A percentile compares a stretch with the other conserved stretches of the same genome.
phyloP scores from a whole-genome alignment of 1,140 invertebrate genomes.

The Patella vulgata region DNA sequence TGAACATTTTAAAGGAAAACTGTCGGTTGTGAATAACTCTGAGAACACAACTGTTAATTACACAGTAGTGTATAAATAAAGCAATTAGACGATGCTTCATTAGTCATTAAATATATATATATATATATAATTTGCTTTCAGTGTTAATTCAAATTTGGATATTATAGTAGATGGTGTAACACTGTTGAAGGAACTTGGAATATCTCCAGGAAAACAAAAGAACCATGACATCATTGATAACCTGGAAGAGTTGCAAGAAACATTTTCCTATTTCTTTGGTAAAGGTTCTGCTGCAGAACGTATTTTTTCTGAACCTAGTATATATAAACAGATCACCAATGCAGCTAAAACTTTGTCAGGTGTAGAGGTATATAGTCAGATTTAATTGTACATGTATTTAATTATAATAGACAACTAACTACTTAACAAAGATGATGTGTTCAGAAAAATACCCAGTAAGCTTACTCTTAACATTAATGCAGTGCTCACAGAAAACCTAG shows the following conservation, averaged over 20 bases:
- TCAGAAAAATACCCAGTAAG: too few species aligned
- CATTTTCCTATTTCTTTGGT: slow-evolving; percentile 66
- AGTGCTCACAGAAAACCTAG: too few species aligned
- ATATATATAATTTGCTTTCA: slow-evolving; percentile 49
- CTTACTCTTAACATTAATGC: slow-evolving; percentile 4
- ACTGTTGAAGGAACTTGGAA: slow-evolving; percentile 56
- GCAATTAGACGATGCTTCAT: too few species aligned
- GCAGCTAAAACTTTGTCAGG: slow-evolving; percentile 53
- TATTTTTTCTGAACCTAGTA: slow-evolving; percentile 43
- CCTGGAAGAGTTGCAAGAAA: slow-evolving; percentile 63
- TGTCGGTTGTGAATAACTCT: too few species aligned
- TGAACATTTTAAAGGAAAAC: too few species aligned
- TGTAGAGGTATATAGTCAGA: slow-evolving; percentile 39
- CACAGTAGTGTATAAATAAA: too few species aligned
- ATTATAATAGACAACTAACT: too few species aligned
- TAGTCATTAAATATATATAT: too few species aligned
- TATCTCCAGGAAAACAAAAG: slow-evolving; percentile 43
- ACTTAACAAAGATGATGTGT: too few species aligned
- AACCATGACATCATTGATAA: slow-evolving; percentile 58
- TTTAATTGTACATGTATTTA: too few species aligned
- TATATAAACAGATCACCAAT: slow-evolving; percentile 59
- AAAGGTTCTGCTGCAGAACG: slow-evolving; percentile 68
- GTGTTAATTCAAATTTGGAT: slow-evolving; percentile 69
- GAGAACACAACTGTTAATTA: too few species aligned
- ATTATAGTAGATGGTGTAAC: slow-evolving; percentile 65